Conservation (phyloP, 1,140 invertebrate genomes). For the Aphelenchoides fujianensis region DNA sequence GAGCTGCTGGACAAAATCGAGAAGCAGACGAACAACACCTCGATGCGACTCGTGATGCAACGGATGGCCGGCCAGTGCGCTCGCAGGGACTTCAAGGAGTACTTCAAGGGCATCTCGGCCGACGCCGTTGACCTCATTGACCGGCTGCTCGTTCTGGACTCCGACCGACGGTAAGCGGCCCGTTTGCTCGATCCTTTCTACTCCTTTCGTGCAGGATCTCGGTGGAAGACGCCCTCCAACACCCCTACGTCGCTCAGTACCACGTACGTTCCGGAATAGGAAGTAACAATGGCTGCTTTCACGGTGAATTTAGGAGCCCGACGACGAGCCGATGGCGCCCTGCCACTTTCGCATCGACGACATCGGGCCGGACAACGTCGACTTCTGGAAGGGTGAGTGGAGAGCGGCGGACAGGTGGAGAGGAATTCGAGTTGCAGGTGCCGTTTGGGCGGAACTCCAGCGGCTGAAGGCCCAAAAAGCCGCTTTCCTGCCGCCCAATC, state of each 20-base stretch:
- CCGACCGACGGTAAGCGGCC: conserved; percentile 73
- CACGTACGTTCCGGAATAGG: background rate
- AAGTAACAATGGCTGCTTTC: background rate
- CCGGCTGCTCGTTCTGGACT: conserved; percentile 88
- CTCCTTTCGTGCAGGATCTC: conserved; percentile 51
- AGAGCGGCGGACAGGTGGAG: background rate
- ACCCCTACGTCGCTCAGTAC: conserved; percentile 35
- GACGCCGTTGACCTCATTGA: conserved; percentile 88
- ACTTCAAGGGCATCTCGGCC: conserved; percentile 75
- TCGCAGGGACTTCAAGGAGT: conserved; percentile 82
- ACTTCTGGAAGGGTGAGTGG: conserved; percentile 54
- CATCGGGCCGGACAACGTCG: conserved; percentile 26
- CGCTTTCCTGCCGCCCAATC: background rate
- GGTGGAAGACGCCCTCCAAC: conserved; percentile 52
- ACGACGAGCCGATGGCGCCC: conserved; percentile 54
- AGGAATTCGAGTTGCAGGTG: conserved; percentile 15
- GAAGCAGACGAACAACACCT: conserved; percentile 34
- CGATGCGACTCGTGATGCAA: conserved; percentile 37
- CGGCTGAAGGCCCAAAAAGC: background rate
- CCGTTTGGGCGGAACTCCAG: background rate
- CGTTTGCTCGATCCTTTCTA: background rate
- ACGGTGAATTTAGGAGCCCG: conserved; percentile 38
- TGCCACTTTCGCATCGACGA: conserved; percentile 55
- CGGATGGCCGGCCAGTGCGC: conserved; percentile 67
- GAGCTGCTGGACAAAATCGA: conserved; percentile 54